Conservation (phyloP, 2,888 invertebrate species). For the Leucophora obtusa region DNA sequence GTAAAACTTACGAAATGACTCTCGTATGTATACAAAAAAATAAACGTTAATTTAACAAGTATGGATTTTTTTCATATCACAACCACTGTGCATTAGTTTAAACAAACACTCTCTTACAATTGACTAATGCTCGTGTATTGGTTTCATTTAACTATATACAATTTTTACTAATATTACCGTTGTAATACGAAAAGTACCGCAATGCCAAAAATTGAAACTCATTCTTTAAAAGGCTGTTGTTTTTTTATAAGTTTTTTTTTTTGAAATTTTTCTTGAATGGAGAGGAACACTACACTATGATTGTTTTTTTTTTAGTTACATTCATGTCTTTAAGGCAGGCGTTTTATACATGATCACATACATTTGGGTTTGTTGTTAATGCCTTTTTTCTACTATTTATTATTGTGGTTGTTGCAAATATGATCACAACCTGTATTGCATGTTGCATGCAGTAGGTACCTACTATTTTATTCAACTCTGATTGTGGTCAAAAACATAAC, state of each 20-base stretch:
- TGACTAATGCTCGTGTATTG: not conserved
- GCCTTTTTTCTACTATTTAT: not conserved
- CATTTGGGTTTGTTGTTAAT: constrained; percentile 10
- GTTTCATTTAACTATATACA: not conserved
- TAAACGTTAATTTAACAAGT: too few relatives aligned
- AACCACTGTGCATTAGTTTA: not conserved
- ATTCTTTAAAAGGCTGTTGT: constrained; percentile 28
- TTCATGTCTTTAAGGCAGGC: constrained; percentile 54
- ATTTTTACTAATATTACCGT: constrained; percentile 53
- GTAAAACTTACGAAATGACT: too few relatives aligned
- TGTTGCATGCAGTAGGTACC: constrained; percentile 31
- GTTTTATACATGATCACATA: constrained; percentile 45
- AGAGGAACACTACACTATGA: constrained; percentile 4
- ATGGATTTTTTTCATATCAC: too few relatives aligned
- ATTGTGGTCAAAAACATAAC: constrained; percentile 43
- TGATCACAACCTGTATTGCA: constrained; percentile 46
- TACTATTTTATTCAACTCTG: constrained; percentile 24
- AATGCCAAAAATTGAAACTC: constrained; percentile 53
- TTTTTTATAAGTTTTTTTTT: not conserved
- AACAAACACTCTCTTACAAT: not conserved
- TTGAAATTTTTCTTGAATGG: constrained; percentile 7
- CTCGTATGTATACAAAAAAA: too few relatives aligned
- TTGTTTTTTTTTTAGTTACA: constrained; percentile 1
- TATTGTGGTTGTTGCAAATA: constrained; percentile 24
- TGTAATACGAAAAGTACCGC: constrained; percentile 64